These are phyloP conservation scores for Coregonus clupeaformis DNA, from an alignment of 2,113 vertebrate genomes.

Conservation along the genomic window DNA sequence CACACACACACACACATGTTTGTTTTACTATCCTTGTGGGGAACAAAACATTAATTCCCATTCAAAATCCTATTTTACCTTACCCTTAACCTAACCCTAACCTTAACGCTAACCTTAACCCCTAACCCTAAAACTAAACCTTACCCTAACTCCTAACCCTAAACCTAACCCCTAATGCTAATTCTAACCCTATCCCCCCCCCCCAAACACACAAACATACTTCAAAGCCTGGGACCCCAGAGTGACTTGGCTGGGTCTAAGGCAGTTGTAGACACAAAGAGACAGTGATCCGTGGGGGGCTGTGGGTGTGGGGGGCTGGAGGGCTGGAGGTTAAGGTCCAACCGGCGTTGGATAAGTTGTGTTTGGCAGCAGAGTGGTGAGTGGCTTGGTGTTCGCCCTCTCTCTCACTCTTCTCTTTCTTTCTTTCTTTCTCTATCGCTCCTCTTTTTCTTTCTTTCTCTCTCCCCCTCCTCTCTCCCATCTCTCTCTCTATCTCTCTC, in stretches of 20 bases:
- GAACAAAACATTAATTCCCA: too few species aligned
- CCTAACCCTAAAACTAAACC: too few species aligned
- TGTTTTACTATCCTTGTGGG: too few species aligned
- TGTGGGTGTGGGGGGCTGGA: too few species aligned
- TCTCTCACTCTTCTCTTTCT: conserved; percentile 1
- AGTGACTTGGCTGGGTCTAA: conserved; percentile 47
- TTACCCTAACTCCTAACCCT: not conserved
- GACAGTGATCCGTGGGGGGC: not conserved
- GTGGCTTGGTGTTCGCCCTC: not conserved
- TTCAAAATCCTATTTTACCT: too few species aligned
- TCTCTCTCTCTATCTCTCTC: conserved; percentile 11
- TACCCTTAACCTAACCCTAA: not conserved
- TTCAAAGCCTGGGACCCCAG: conserved; percentile 48
- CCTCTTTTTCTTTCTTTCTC: conserved; percentile 1
- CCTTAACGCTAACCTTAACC: too few species aligned
- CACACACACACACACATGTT: not conserved
- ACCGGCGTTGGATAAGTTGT: not conserved
- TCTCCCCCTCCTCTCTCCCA: not conserved
- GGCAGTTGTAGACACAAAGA: conserved; percentile 47
- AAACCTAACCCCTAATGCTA: too few species aligned
- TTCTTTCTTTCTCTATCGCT: not conserved
- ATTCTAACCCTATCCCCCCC: too few species aligned
- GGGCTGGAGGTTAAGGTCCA: not conserved
- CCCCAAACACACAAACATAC: not conserved
- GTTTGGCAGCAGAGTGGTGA: conserved; percentile 7